Evolutionary conservation across 2,797 vertebrate species (phyloP), one percentile per base, ranked within the genome.

Genomic region (Macroramphosus scolopax): DNA sequence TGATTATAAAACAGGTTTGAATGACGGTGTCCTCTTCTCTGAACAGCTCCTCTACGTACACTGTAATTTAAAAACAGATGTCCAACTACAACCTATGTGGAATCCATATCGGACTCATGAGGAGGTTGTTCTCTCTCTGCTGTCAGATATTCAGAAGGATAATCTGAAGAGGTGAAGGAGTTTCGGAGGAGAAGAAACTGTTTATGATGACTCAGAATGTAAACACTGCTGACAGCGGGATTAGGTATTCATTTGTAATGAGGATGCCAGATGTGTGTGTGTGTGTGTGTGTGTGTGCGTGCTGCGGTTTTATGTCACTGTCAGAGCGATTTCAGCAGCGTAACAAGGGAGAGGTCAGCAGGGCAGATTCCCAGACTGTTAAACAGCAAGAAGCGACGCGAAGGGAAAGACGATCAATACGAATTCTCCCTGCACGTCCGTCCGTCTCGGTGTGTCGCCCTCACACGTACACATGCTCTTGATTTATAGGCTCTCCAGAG

Each of bases 281-380:
- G 33, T 53, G 32, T 33, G 29, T 29, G 30, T 34, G 53, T 20
- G 17, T 43, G 44, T 32, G 39, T 37, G 24, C 29, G 24, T 30
- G 30, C 51, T 63, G 72, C 56, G n/a, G 33, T 47, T 63, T 36
- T 9, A 59, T 63, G 61, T 30, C 16, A 36, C 13, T 14, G 50
- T 61, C 20, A 42, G 51, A 50, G 74, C 41, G 43, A 56, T 52
- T 63, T 20, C 20, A 36, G 28, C 45, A 59, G 59, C 1, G 20
- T 29, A 64, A 71, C 43, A 44, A 22, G 31, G 71, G 59, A 81
- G 78, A 82, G 80, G 59, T 82, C 76, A 73, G 36, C n/a, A 17
- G 50, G 64, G 36, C 36, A 43, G 31, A 82, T n/a, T n/a, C n/a
- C n/a, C n/a, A 83, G 75, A 67, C 77, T 57, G 62, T 82, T 78